Base-by-base conservation (phyloP, 35 echinoderm and acorn worm genomes). In the Acanthaster planci region DNA sequence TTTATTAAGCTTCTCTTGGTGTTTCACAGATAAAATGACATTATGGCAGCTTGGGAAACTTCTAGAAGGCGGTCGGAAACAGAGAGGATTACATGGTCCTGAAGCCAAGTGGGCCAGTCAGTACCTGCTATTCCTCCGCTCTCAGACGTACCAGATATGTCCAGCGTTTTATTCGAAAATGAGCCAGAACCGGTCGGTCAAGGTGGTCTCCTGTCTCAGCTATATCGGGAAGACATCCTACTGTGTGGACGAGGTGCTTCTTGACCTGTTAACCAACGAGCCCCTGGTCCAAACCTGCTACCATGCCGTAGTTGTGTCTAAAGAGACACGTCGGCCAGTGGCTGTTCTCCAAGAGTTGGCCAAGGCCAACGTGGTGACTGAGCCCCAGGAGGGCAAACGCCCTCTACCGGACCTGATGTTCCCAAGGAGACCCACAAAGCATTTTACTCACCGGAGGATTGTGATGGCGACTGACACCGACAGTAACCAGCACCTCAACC, bases 151-250 rank as follows among this genome's bases (percentile, higher is more conserved):
- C 7, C 15, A 54, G 51, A 44, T 81, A 27, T 53, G 19, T 32
- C 79, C 79, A 54, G 44, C 17, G 51, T 81, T 81, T 81, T 53
- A 81, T 23, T 19, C 40, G 21, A 44, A 81, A 51, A 12, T 52
- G 22, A 32, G 7, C 18, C 23, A 23, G 42, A 47, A 81, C 29
- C 29, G 27, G 8, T 15, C 79, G 0, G 27, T 81, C 14, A 44
- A 32, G 27, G 8, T 81, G 0, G 39, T 32, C 17, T 30, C 39
- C 17, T 14, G 42, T 44, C 15, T 7, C 22, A 81, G 79, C 42
- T 51, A 81, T 44, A 32, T 81, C n/a, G 79, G 79, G 27, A 55
- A 51, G n/a, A 81, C 79, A 23, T 81, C 79, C 9, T 51, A 50
- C 21, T 81, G 38, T 52, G 12, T 15, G 9, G 79, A 54, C 22